phyloP scores from a whole-genome alignment of 2,797 vertebrate genomes.

The Anabacerthia variegaticeps region DNA sequence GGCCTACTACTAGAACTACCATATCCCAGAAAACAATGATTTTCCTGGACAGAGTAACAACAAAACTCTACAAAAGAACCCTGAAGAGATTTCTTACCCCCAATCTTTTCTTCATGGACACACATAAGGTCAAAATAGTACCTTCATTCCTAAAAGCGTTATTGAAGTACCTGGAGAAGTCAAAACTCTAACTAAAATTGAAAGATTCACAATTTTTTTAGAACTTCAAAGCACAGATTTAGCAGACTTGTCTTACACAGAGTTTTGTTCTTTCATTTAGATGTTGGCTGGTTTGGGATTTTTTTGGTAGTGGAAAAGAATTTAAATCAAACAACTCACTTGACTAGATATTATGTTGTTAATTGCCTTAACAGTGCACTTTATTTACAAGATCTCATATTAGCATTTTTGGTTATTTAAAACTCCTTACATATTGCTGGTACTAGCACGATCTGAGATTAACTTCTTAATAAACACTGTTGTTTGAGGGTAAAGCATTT shows the following conservation, averaged over 20 bases:
- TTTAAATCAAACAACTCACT: background rate
- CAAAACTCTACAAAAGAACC: background rate
- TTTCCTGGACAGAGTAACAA: background rate
- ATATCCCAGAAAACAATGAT: background rate
- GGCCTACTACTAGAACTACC: background rate
- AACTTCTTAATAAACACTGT: background rate
- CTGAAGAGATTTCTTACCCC: background rate
- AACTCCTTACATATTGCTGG: constrained; percentile 12
- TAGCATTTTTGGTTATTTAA: constrained; percentile 40
- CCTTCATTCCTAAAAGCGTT: background rate
- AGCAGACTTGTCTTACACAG: background rate
- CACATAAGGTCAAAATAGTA: background rate
- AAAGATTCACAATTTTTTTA: background rate
- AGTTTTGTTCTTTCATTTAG: background rate
- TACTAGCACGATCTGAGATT: background rate
- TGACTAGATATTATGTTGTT: background rate
- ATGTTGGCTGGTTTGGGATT: background rate
- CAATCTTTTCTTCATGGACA: background rate
- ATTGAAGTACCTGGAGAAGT: background rate
- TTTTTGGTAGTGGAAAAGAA: background rate
- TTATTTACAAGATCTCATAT: background rate
- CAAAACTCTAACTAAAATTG: background rate
- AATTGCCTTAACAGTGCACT: background rate
- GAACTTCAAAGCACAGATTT: background rate
- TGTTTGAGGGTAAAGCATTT: background rate